Conservation (phyloP, 2,797 vertebrate species). For the Catamblyrhynchus diadema region DNA sequence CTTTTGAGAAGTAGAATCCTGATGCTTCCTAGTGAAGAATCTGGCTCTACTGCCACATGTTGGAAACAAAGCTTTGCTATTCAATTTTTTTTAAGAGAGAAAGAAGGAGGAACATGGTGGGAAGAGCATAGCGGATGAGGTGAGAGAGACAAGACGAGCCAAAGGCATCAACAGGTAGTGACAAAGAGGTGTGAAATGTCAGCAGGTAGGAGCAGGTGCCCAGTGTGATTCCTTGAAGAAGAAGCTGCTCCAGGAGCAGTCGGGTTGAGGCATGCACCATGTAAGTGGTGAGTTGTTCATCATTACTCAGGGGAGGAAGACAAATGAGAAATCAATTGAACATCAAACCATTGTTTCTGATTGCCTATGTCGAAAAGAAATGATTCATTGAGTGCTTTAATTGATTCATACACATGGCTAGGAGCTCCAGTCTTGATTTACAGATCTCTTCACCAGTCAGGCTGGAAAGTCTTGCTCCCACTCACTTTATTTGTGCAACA, state of each 20-base stretch:
- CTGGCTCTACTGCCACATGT: not conserved
- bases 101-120: not conserved
- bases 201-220: slow-evolving; percentile 17
- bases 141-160: not conserved
- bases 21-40: not conserved
- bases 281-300: not conserved
- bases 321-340: slow-evolving; percentile 68
- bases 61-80: not conserved
- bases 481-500: slow-evolving; percentile 52
- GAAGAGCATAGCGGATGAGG: not conserved
- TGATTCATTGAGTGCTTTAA: slow-evolving; percentile 50
- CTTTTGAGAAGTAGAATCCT: not conserved
- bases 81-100: not conserved
- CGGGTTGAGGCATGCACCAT: not conserved
- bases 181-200: not conserved
- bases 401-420: slow-evolving; percentile 27
- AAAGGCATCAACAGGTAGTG: not conserved
- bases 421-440: slow-evolving; percentile 39
- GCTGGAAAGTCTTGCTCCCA: slow-evolving; percentile 51
- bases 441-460: slow-evolving; percentile 15
- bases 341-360: slow-evolving; percentile 47
- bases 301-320: slow-evolving; percentile 48
- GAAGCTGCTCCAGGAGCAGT: not conserved
- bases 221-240: not conserved
- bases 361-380: slow-evolving; percentile 40